These are phyloP conservation scores for Xestia ashworthii DNA, from an alignment of 2,888 invertebrate genomes.

Conservation along the genomic window DNA sequence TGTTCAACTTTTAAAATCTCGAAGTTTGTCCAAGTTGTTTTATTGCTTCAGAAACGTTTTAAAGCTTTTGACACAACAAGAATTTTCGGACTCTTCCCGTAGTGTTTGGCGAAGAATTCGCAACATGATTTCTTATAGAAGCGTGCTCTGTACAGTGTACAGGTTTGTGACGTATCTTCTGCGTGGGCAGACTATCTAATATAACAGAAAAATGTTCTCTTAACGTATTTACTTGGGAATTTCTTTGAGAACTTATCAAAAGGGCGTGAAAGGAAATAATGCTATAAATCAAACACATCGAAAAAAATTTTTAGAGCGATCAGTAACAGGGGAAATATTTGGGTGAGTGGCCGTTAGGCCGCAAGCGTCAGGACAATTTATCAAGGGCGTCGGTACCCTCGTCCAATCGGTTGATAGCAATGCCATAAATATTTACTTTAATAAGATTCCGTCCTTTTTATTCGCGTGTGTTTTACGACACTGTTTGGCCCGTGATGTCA, in stretches of 20 bases:
- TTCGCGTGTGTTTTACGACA: conserved; percentile 88
- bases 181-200: conserved; percentile 46
- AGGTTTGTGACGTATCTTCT: conserved; percentile 53
- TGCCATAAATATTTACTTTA: conserved; percentile 91
- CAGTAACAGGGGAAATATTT: conserved; percentile 85
- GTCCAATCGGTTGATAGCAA: conserved; percentile 89
- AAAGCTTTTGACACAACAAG: conserved; percentile 72
- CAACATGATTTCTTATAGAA: conserved; percentile 63
- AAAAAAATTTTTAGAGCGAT: conserved; percentile 79
- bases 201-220: conserved; percentile 66
- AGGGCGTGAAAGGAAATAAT: conserved; percentile 83
- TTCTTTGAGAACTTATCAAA: conserved; percentile 76
- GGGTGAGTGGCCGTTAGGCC: conserved; percentile 83
- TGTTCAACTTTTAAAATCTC: conserved; percentile 85
- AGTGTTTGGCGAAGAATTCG: conserved; percentile 56
- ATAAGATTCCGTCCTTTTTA: conserved; percentile 90
- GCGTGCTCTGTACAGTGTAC: conserved; percentile 47
- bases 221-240: conserved; percentile 70
- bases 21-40: conserved; percentile 78
- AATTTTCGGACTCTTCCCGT: conserved; percentile 69
- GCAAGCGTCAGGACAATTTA: conserved; percentile 87
- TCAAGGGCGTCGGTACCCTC: conserved; percentile 88
- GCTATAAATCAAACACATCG: conserved; percentile 85
- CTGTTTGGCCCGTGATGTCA: conserved; percentile 84
- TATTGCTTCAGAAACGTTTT: conserved; percentile 74